Base-by-base conservation (phyloP, 2,113 vertebrate genomes). In the Accipiter cooperii region DNA sequence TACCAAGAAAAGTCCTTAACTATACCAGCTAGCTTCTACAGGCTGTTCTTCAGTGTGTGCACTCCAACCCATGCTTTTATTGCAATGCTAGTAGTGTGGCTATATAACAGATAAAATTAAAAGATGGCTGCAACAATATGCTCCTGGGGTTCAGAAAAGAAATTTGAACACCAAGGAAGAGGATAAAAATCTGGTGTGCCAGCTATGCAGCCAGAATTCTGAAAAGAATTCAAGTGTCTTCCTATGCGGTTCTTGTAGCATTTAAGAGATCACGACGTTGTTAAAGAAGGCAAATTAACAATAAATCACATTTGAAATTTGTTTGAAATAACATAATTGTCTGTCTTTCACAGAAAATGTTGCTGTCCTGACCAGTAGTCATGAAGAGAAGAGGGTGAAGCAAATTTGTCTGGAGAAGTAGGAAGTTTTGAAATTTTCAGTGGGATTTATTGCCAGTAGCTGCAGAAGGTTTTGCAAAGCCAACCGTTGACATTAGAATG, bases 341-440 rank as follows among this genome's bases (percentile, higher is more conserved):
- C 44, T 93, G 36, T 97, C 69, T 97, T 84, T 96, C 81, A 19
- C 87, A 98, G 98, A 87, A 93, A 89, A 94, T 96, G 94, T 90
- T 93, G 61, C 82, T 89, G n/a, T 81, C 95, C 89, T 97, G 89
- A 90, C 94, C 78, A 47, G 71, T 24, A 61, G 64, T 52, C 87
- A 73, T 97, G 90, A 76, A 89, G 95, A 97, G 78, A 96, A 87
- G 92, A 17, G 49, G 42, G 3, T 94, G 93, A 87, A 76, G 95
- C 2, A 3, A 64, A 64, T 91, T 95, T 61, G 77, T 26, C 89
- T 89, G 58, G 64, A 95, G 84, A 91, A 93, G 92, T 54, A 11
- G 3, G 66, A 88, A 95, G 54, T 16, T 75, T 40, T 66, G 78
- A 76, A 63, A n/a, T 73, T 84, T 90, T 85, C 95, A 77, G 68